phyloP scores from a whole-genome alignment of 2,888 invertebrate genomes.

The Polydrusus tereticollis region DNA sequence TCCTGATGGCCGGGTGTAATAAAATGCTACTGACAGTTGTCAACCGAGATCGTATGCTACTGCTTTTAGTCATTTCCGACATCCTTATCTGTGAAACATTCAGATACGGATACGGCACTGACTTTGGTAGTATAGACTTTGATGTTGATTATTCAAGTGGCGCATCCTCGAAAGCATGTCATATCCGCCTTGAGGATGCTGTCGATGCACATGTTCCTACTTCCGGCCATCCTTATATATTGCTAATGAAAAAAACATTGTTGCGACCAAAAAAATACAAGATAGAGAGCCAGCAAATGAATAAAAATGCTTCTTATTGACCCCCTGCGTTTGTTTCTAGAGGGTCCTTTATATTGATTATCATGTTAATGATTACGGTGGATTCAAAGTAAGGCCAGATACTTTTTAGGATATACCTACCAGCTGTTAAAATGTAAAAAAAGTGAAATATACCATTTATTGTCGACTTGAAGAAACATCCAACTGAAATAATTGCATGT shows the following conservation, averaged over 20 bases:
- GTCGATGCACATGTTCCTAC: slow-evolving; percentile 53
- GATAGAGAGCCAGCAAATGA: neutral
- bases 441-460: neutral
- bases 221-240: slow-evolving; percentile 48
- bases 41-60: no score
- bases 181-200: slow-evolving; percentile 52
- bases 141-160: slow-evolving; percentile 45
- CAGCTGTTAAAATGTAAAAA: no score
- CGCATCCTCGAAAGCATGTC: slow-evolving; percentile 50
- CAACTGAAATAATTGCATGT: neutral
- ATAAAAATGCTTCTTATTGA: neutral
- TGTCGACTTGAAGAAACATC: neutral
- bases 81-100: neutral
- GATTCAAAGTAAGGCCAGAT: no score
- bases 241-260: slow-evolving; percentile 29
- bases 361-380: no score
- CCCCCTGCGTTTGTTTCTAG: no score
- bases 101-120: slow-evolving; percentile 31
- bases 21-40: no score
- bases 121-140: slow-evolving; percentile 21
- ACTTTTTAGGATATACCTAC: no score
- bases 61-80: no score
- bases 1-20: no score
- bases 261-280: slow-evolving; percentile 3
- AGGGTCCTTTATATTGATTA: no score